Base-by-base conservation (phyloP, 2,113 vertebrate species). In the Osmerus eperlanus region DNA sequence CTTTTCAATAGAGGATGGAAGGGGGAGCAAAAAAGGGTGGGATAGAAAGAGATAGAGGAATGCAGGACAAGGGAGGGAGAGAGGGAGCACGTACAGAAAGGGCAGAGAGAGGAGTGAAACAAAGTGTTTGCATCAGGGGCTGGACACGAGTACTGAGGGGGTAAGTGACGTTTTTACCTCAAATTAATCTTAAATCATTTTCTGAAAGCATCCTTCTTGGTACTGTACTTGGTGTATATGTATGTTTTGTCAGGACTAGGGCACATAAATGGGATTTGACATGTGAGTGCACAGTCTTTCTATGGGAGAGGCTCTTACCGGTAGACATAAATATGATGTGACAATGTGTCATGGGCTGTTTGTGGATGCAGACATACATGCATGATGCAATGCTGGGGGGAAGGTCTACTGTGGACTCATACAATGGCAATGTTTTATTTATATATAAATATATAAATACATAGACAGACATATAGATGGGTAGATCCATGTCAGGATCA, bases 331-430 rank as follows among this genome's bases (percentile, higher is more conserved):
- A 88, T 73, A 64, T 70, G 70, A 80, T 85, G 80, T 89, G 85
- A 90, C 87, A 84, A 82, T 79, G 85, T 86, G 86, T 88, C 86
- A 87, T 84, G 60, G 79, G 75, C 75, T 89, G 82, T 89, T 89
- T 83, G 85, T 87, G 68, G 68, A 80, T 73, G 81, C 65, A 63
- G 81, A 86, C 81, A 83, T 71, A 53, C 67, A 72, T 68, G 85
- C 84, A 84, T 83, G 85, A 88, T 85, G 85, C 81, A 84, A 28
- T 32, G 23, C 29, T 64, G 21, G 60, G 60, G 23, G 25, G 21
- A 25, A 62, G 41, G 41, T 25, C 23, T 60, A 60, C 9, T 4
- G 58, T 19, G 13, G 25, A 4, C 60, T 62, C 15, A 14, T 25
- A 62, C 28, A 25, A 15, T n/a, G 54, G 3, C 18, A 61, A 25